Evolutionary conservation across 2,888 invertebrate genomes (phyloP), one percentile per base, ranked within the genome.

Genomic region (Thymelicus sylvestris): DNA sequence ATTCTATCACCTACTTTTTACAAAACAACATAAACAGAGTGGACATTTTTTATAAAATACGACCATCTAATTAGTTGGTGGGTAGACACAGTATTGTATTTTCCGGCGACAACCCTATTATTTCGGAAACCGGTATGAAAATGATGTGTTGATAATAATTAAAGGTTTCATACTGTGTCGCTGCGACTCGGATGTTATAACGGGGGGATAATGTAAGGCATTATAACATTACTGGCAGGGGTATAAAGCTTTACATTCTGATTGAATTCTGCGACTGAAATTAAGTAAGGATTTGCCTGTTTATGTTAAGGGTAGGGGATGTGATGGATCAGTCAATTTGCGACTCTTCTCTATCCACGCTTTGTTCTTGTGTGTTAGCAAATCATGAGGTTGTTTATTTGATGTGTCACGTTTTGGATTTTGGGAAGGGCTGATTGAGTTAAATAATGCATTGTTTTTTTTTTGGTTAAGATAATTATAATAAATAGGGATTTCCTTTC

Each of bases 121-220:
- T 86, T 84, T 83, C 75, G 82, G 85, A 85, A 84, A 85, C 85
- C 83, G 85, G 86, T 85, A 91, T 88, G 90, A 91, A 92, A 92
- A 93, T 92, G 86, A 93, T 91, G 93, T 93, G 93, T 93, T 93
- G 92, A 92, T 93, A 92, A 93, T 93, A 93, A 93, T 94, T 92
- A 93, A 92, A 93, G 94, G 93, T 92, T 93, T 81, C 83, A 87
- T 85, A 84, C 82, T 81, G 86, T 89, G 91, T 91, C 89, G 79
- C 77, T 77, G 88, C 84, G 85, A 82, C 83, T 86, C 83, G 83
- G 83, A 82, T 86, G 85, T 84, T 83, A 81, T 83, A 83, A 75
- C 83, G 83, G 86, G 87, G 89, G 90, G 90, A 90, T 91, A 89
- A 92, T 89, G 88, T 87, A 86, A 87, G 87, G 90, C 89, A 92